Evolutionary conservation across 2,888 invertebrate genomes (phyloP).

Genomic region (Ferrisia virgata): DNA sequence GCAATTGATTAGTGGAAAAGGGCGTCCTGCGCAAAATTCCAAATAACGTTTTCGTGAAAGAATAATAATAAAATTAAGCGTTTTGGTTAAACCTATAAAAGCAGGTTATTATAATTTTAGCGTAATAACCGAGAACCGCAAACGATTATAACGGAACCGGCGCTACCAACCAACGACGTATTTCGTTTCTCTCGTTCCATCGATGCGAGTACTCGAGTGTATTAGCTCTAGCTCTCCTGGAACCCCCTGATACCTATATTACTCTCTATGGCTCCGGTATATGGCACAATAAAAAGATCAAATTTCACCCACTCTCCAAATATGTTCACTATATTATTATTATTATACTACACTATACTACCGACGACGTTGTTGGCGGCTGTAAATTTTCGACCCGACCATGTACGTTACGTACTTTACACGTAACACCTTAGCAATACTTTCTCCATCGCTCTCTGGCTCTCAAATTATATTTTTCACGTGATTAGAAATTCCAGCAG

Average conservation of each 20-base stretch:
- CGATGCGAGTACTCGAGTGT: background rate
- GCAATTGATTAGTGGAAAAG: constrained; percentile 83
- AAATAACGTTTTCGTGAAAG: constrained; percentile 48
- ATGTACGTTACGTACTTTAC: background rate
- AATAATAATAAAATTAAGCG: constrained; percentile 21
- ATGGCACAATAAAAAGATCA: background rate
- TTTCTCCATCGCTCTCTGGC: background rate
- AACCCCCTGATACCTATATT: background rate
- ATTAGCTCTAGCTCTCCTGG: too few species aligned
- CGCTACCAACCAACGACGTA: background rate
- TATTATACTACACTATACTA: background rate
- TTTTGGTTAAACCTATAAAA: constrained; percentile 5
- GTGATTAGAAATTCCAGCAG: background rate
- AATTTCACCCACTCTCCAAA: background rate
- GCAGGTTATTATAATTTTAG: constrained; percentile 21
- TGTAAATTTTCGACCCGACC: background rate
- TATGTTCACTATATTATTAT: background rate
- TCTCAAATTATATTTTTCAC: background rate
- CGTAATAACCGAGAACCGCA: constrained; percentile 24
- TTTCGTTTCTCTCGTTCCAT: background rate
- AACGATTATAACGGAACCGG: constrained; percentile 2
- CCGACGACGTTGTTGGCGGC: background rate
- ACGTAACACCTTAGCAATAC: too few species aligned
- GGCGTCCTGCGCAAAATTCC: constrained; percentile 64
- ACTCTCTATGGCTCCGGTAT: too few species aligned